Conservation (phyloP, 2,888 invertebrate species). For the Drosophila neoperkinsi region DNA sequence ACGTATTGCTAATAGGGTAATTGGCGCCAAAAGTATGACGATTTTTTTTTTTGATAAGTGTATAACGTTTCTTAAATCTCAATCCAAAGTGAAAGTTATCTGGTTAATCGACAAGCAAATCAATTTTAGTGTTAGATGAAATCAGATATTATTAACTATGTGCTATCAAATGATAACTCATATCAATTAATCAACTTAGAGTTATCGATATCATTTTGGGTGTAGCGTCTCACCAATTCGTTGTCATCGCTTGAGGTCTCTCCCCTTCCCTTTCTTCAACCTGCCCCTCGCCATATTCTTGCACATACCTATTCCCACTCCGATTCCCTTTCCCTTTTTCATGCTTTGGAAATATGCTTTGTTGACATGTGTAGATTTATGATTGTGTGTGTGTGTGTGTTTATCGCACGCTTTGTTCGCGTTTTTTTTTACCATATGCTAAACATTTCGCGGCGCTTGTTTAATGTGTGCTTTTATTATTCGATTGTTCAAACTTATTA, state of each 20-base stretch:
- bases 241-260: not conserved
- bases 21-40: not conserved
- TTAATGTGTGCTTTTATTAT: slow-evolving; percentile 50
- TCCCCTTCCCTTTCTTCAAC: not conserved
- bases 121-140: not conserved
- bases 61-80: not conserved
- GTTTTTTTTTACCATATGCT: slow-evolving; percentile 62
- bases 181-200: not conserved
- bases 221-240: slow-evolving; percentile 23
- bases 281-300: not conserved
- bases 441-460: slow-evolving; percentile 61
- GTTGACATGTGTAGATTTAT: slow-evolving; percentile 52
- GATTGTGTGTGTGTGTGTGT: slow-evolving; percentile 39
- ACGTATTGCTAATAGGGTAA: not conserved
- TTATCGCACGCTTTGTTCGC: slow-evolving; percentile 64
- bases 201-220: not conserved
- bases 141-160: not conserved
- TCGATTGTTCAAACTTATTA: slow-evolving; percentile 49
- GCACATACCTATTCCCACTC: slow-evolving; percentile 2
- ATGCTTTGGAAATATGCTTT: slow-evolving; percentile 56
- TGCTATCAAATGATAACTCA: not conserved
- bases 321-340: slow-evolving; percentile 34
- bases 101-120: not conserved
- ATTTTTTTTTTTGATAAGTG: not conserved
- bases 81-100: not conserved